phyloP scores from a whole-genome alignment of 2,113 vertebrate genomes.

The Triplophysa siluroides region DNA sequence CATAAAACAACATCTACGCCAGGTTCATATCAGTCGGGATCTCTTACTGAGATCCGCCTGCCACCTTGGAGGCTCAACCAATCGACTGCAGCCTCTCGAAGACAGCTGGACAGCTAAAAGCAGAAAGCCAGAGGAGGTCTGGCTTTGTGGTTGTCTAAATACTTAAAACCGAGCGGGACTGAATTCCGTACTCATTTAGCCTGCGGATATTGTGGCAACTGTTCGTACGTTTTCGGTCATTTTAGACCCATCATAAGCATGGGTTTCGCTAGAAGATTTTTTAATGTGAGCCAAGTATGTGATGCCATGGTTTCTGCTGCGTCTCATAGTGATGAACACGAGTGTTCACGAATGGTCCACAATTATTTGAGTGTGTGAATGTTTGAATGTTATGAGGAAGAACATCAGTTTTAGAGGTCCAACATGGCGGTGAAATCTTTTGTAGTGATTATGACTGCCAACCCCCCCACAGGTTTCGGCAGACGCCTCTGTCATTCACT shows the following conservation, averaged over 20 bases:
- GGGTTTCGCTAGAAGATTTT: constrained; percentile 9
- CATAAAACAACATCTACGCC: constrained; percentile 14
- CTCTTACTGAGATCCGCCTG: constrained; percentile 43
- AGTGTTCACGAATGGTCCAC: too few species aligned
- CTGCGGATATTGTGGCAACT: constrained; percentile 31
- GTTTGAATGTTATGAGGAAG: too few species aligned
- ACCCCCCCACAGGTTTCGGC: constrained; percentile 35
- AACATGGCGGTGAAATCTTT: constrained; percentile 11
- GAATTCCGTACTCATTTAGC: constrained; percentile 52
- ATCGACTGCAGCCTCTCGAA: constrained; percentile 46
- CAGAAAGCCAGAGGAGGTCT: constrained; percentile 54
- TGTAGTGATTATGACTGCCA: constrained; percentile 26
- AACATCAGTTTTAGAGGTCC: background rate
- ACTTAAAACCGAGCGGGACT: constrained; percentile 65
- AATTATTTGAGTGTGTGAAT: too few species aligned
- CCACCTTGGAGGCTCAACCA: constrained; percentile 48
- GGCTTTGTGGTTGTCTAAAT: constrained; percentile 43
- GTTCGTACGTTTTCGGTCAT: constrained; percentile 26
- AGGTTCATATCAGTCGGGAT: constrained; percentile 23
- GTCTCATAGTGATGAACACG: background rate
- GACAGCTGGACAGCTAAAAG: constrained; percentile 73
- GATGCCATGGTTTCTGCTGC: background rate
- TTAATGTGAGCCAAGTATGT: constrained; percentile 6
- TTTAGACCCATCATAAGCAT: constrained; percentile 15
- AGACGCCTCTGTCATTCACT: constrained; percentile 56